A percentile compares a stretch with the other conserved stretches of the same genome.
Conservation (phyloP, 1,140 invertebrate species). For the Heliconius congener region DNA sequence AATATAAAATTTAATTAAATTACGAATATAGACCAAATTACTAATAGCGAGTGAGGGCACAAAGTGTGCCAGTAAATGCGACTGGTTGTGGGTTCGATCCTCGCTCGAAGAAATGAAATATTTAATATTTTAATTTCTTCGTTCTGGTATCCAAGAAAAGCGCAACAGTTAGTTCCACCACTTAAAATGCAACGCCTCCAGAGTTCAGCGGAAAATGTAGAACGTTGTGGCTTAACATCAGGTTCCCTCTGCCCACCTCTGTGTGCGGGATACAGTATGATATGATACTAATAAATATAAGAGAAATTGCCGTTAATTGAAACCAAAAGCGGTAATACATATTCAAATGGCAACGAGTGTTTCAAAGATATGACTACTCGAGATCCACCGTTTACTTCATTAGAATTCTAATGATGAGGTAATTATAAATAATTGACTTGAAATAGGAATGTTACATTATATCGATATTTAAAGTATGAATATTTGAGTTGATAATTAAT, state of each 20-base stretch:
- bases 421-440: conserved; percentile 5
- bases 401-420: not conserved
- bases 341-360: not conserved
- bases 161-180: too few relatives aligned
- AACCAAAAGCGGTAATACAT: not conserved
- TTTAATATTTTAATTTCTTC: too few relatives aligned
- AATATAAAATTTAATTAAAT: not conserved
- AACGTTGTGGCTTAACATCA: too few relatives aligned
- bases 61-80: too few relatives aligned
- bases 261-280: too few relatives aligned
- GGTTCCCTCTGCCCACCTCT: too few relatives aligned
- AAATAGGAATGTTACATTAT: not conserved
- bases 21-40: not conserved
- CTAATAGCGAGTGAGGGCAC: too few relatives aligned
- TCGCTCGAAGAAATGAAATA: too few relatives aligned
- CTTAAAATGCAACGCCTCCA: too few relatives aligned
- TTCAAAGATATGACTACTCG: not conserved
- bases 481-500: not conserved
- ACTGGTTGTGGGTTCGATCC: too few relatives aligned
- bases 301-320: not conserved
- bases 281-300: not conserved
- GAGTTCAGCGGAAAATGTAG: too few relatives aligned
- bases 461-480: not conserved
- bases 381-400: not conserved
- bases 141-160: too few relatives aligned